Conservation (phyloP, 2,797 vertebrate species). For the Hylomyscus alleni region DNA sequence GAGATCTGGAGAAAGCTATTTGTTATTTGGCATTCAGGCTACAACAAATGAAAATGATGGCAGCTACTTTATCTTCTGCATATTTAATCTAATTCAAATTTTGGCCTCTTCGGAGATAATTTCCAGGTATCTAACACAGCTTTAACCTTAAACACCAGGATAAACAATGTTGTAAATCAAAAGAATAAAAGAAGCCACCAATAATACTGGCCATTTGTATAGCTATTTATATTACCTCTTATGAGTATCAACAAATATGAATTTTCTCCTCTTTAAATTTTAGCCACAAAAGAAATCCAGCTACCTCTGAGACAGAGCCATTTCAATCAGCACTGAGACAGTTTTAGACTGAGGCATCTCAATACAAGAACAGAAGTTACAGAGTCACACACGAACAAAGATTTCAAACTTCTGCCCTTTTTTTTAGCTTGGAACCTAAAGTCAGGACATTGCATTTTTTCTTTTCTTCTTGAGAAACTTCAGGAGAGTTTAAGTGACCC, state of each 20-base stretch:
- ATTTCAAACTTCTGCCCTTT: slow-evolving; percentile 25
- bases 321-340: slow-evolving; percentile 13
- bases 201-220: slow-evolving; percentile 52
- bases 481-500: slow-evolving; percentile 58
- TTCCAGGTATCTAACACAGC: slow-evolving; percentile 85
- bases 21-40: slow-evolving; percentile 71
- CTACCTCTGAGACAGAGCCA: slow-evolving; percentile 20
- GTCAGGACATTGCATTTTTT: slow-evolving; percentile 41
- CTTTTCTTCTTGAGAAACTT: slow-evolving; percentile 60
- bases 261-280: slow-evolving; percentile 65
- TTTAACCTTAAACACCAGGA: slow-evolving; percentile 85
- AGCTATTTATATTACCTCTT: slow-evolving; percentile 54
- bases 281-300: slow-evolving; percentile 39
- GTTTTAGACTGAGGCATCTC: slow-evolving; percentile 39
- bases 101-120: slow-evolving; percentile 85
- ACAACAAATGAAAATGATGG: slow-evolving; percentile 80
- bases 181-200: slow-evolving; percentile 79
- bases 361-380: slow-evolving; percentile 50
- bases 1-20: slow-evolving; percentile 56
- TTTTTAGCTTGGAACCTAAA: slow-evolving; percentile 58
- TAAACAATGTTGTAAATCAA: slow-evolving; percentile 85
- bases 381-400: slow-evolving; percentile 1
- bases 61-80: slow-evolving; percentile 81
- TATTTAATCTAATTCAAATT: slow-evolving; percentile 87
- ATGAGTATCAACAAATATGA: slow-evolving; percentile 17